Conservation (phyloP, 2,797 vertebrate genomes). For the Helarctos malayanus region DNA sequence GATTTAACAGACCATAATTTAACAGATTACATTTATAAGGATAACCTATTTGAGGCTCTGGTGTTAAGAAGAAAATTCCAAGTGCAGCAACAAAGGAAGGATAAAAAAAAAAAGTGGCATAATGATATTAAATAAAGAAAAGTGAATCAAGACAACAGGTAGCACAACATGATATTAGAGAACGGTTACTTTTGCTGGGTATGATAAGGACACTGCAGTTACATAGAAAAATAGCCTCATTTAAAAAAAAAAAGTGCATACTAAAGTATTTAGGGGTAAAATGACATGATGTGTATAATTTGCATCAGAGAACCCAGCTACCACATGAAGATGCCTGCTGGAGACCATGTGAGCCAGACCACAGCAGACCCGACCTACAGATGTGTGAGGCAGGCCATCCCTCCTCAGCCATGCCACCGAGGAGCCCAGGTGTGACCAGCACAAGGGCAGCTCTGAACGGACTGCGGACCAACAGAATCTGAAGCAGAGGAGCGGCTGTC, state of each 20-base stretch:
- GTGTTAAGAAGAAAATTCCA: slow-evolving; percentile 6
- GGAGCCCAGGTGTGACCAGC: not conserved
- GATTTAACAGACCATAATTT: not conserved
- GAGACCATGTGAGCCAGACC: not conserved
- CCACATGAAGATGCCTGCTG: not conserved
- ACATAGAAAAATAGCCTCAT: not conserved
- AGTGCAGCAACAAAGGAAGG: slow-evolving; percentile 1
- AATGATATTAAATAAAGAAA: slow-evolving; percentile 18
- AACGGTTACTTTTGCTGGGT: not conserved
- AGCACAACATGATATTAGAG: not conserved
- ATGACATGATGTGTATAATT: not conserved
- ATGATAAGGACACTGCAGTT: not conserved
- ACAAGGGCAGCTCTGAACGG: not conserved
- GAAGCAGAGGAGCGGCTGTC: not conserved
- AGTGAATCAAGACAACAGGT: not conserved
- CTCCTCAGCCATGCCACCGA: not conserved
- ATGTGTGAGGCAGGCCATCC: not conserved
- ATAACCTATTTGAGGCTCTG: not conserved
- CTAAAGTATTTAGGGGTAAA: not conserved
- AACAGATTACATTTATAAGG: not conserved
- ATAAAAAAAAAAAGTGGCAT: not conserved
- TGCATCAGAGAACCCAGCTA: not conserved
- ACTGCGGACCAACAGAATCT: not conserved
- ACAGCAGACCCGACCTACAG: not conserved
- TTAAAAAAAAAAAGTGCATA: not conserved